These are phyloP conservation scores for Pangasius mekongensis DNA, from an alignment of 2,797 vertebrate species.

Conservation along the genomic window DNA sequence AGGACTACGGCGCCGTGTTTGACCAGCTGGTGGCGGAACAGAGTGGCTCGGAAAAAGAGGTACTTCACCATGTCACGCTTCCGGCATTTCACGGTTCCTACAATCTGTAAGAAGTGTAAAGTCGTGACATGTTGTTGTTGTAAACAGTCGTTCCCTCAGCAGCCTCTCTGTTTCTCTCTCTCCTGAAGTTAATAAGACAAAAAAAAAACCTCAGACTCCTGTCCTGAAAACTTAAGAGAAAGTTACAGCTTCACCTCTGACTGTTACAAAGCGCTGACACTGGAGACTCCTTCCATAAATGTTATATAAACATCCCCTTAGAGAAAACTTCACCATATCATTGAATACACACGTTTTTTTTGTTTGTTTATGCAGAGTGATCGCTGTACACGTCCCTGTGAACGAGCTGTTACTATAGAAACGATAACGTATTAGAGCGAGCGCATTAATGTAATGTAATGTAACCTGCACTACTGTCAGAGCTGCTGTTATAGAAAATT, in stretches of 20 bases:
- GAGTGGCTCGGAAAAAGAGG: slow-evolving; percentile 89
- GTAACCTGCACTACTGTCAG: background rate
- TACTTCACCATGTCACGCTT: slow-evolving; percentile 54
- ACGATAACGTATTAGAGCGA: background rate
- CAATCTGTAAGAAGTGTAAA: background rate
- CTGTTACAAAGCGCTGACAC: background rate
- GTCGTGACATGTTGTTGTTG: background rate
- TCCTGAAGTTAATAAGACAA: background rate
- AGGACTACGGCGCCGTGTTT: slow-evolving; percentile 94
- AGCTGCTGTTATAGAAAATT: no score
- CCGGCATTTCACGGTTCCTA: background rate
- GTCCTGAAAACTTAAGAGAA: background rate
- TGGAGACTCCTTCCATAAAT: background rate
- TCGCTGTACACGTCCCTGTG: background rate
- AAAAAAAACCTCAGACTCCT: background rate
- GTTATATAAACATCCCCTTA: background rate
- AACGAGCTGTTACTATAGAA: background rate
- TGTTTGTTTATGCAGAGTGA: background rate
- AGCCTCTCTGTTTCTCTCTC: background rate
- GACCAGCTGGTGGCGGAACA: slow-evolving; percentile 95
- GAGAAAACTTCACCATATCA: background rate
- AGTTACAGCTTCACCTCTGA: background rate
- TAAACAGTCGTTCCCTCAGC: background rate
- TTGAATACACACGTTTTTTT: no score
- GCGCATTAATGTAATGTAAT: no score